Evolutionary conservation across 2,113 vertebrate species (phyloP), one percentile per base, ranked within the genome.

Genomic region (Oncorhynchus masou): DNA sequence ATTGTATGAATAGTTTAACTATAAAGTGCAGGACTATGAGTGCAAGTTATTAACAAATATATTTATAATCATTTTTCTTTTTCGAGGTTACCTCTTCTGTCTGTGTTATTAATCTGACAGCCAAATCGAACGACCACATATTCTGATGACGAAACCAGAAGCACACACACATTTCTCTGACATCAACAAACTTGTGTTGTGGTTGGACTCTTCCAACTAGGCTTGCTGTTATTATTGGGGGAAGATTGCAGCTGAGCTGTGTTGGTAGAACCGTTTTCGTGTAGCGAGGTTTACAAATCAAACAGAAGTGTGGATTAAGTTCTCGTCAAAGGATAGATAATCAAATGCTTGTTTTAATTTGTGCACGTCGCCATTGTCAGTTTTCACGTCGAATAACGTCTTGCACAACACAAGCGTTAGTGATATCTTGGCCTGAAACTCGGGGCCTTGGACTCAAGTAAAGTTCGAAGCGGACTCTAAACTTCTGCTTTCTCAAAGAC

Each of bases 391-490:
- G 3, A 75, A 16, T 5, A 24, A 68, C 8, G 31, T 24, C 16
- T 19, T 12, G 71, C 2, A 65, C 48, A 79, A 78, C 0, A 45
- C n/a, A 24, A 62, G 68, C 68, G 20, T 22, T 16, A 39, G 64
- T 27, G 78, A 72, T 67, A 60, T 75, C 11, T 45, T 45, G 81
- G 91, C 87, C 87, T 88, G 82, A 77, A 72, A 74, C 81, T 85
- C 78, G 82, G 86, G 89, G 91, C 91, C 90, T 88, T 85, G 88
- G 86, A 87, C 90, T 92, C 81, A 83, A 88, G 87, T 92, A 89
- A 91, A 93, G 88, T 91, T 93, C 79, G 79, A 83, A 85, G 77
- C 88, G 83, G 85, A 87, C 82, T 76, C 81, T 79, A 88, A 92
- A 93, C 89, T 92, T 93, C 87, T 87, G 87, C 88, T 85, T 88